These are phyloP conservation scores for Elegia similella DNA, from an alignment of 2,888 invertebrate genomes.

Conservation along the genomic window DNA sequence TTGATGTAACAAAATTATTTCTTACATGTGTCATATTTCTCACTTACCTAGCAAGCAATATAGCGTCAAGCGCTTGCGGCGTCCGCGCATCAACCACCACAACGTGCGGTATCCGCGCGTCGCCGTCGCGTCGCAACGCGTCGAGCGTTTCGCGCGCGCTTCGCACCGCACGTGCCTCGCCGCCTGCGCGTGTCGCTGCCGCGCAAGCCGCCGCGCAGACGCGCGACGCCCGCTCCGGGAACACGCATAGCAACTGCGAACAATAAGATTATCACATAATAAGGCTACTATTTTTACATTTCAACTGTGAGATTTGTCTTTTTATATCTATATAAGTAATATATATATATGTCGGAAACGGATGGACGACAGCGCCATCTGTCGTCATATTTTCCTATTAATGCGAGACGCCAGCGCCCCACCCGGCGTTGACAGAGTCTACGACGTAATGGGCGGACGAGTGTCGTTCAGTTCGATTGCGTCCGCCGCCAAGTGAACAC, in stretches of 20 bases:
- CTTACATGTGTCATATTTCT: not conserved
- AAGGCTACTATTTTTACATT: not conserved
- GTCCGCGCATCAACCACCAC: slow-evolving; percentile 85
- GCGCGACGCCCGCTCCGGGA: slow-evolving; percentile 84
- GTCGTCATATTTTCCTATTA: too few relatives aligned
- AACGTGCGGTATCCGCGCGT: slow-evolving; percentile 80
- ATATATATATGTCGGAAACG: too few relatives aligned
- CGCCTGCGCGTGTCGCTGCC: slow-evolving; percentile 82
- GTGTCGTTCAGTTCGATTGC: too few relatives aligned
- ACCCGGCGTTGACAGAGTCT: too few relatives aligned
- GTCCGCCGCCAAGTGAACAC: too few relatives aligned
- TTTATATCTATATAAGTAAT: too few relatives aligned
- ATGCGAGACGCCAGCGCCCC: too few relatives aligned
- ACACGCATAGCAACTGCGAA: slow-evolving; percentile 86
- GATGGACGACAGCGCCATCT: too few relatives aligned
- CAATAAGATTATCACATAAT: slow-evolving; percentile 4
- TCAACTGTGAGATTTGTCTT: too few relatives aligned
- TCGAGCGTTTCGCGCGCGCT: slow-evolving; percentile 80
- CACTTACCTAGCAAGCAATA: slow-evolving; percentile 83
- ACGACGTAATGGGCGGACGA: too few relatives aligned
- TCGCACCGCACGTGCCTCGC: slow-evolving; percentile 80
- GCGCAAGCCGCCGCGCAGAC: slow-evolving; percentile 85
- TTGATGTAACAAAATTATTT: too few relatives aligned
- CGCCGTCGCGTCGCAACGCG: slow-evolving; percentile 67
- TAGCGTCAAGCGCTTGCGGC: slow-evolving; percentile 82